These are phyloP conservation scores for Plagodis pulveraria DNA, from an alignment of 2,888 invertebrate genomes.

Conservation along the genomic window DNA sequence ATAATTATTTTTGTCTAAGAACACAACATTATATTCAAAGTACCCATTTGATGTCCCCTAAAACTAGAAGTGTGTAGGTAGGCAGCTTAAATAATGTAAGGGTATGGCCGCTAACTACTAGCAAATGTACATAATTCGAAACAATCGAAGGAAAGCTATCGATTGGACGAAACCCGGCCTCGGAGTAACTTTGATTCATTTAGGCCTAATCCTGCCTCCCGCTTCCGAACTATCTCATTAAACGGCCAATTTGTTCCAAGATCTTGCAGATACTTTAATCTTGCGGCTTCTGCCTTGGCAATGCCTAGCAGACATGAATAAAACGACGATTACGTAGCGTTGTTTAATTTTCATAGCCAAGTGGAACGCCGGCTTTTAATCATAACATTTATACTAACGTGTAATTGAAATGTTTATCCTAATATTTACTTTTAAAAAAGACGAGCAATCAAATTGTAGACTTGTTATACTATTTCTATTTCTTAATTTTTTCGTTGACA, in stretches of 20 bases:
- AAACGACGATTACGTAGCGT: constrained; percentile 1
- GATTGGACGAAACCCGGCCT: constrained; percentile 51
- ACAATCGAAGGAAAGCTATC: constrained; percentile 50
- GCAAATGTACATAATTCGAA: constrained; percentile 40
- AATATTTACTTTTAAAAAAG: too few relatives aligned
- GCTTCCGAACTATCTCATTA: constrained; percentile 74
- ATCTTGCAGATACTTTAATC: constrained; percentile 72
- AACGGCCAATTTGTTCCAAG: constrained; percentile 75
- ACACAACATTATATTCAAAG: not conserved
- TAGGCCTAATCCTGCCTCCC: constrained; percentile 67
- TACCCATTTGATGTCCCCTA: constrained; percentile 3
- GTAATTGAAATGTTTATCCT: too few relatives aligned
- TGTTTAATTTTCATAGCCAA: too few relatives aligned
- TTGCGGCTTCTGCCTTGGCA: constrained; percentile 52
- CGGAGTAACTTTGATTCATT: constrained; percentile 70
- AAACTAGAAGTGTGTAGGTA: constrained; percentile 26
- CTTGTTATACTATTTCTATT: too few relatives aligned
- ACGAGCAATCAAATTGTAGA: too few relatives aligned
- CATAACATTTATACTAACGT: too few relatives aligned
- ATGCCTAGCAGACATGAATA: constrained; percentile 28
- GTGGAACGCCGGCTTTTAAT: too few relatives aligned
- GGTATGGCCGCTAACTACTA: constrained; percentile 38
- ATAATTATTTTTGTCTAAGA: too few relatives aligned
- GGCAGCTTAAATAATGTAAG: constrained; percentile 38
- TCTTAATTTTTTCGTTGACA: too few relatives aligned